Percentiles rank a stretch among this genome's conserved stretches.
phyloP scores from a whole-genome alignment of 2,113 vertebrate genomes.

The Rallus limicola region DNA sequence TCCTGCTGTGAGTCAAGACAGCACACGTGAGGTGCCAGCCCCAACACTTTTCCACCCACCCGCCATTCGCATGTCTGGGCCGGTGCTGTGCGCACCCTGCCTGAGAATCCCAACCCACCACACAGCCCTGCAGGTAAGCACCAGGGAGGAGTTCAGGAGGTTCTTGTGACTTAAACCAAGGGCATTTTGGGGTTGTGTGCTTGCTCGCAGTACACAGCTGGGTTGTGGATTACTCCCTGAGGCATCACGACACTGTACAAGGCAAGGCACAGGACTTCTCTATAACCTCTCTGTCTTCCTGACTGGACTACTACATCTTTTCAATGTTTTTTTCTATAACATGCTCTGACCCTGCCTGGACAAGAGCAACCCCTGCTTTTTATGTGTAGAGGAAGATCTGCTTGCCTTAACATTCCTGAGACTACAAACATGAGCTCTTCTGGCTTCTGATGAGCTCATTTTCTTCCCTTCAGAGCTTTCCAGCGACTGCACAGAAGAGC shows the following conservation, averaged over 20 bases:
- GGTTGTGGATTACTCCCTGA: not conserved
- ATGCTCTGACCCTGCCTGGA: no score
- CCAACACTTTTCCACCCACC: rapidly evolving
- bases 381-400: not conserved
- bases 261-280: not conserved
- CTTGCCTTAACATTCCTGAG: not conserved
- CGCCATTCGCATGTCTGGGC: rapidly evolving
- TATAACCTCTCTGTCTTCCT: not conserved
- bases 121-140: not conserved
- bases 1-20: not conserved
- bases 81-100: not conserved
- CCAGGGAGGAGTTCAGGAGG: not conserved
- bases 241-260: rapidly evolving
- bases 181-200: not conserved
- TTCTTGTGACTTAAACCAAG: not conserved
- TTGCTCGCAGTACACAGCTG: not conserved
- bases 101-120: rapidly evolving
- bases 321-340: not conserved
- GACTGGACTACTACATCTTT: not conserved
- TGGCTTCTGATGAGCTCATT: not conserved
- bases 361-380: not conserved
- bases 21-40: not conserved
- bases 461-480: not conserved
- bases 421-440: not conserved
- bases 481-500: not conserved